Evolutionary conservation across 2,113 vertebrate genomes (phyloP).

Genomic region (Archocentrus centrarchus): DNA sequence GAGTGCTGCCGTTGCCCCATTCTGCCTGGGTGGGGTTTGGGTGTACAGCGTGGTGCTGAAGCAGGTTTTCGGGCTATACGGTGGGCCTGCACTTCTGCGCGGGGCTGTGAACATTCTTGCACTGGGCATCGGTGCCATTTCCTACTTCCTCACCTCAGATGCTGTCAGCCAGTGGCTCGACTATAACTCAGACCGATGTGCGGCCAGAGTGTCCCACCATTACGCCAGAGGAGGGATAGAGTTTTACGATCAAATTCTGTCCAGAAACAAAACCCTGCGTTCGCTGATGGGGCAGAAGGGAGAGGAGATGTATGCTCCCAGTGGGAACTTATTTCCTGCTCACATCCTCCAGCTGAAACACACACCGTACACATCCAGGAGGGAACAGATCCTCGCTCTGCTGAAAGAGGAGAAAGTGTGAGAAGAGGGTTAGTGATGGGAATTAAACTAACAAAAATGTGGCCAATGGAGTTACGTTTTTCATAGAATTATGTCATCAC

Average conservation of each 20-base stretch:
- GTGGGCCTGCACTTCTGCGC: slow-evolving; percentile 75
- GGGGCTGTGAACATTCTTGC: slow-evolving; percentile 79
- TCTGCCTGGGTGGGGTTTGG: slow-evolving; percentile 86
- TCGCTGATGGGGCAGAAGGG: slow-evolving; percentile 86
- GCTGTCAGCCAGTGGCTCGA: slow-evolving; percentile 85
- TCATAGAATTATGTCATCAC: neutral
- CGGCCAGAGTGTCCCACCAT: slow-evolving; percentile 82
- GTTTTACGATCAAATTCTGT: slow-evolving; percentile 92
- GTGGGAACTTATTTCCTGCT: slow-evolving; percentile 89
- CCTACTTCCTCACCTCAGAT: slow-evolving; percentile 82
- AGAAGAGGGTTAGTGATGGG: neutral
- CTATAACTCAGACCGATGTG: slow-evolving; percentile 83
- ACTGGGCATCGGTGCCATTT: slow-evolving; percentile 78
- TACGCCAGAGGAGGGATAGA: slow-evolving; percentile 90
- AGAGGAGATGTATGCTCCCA: slow-evolving; percentile 85
- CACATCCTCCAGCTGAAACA: slow-evolving; percentile 87
- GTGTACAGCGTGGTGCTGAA: slow-evolving; percentile 82
- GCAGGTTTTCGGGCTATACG: slow-evolving; percentile 84
- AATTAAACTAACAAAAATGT: neutral
- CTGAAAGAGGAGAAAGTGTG: slow-evolving; percentile 76
- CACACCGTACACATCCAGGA: slow-evolving; percentile 88
- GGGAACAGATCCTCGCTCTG: slow-evolving; percentile 82
- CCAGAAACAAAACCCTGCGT: slow-evolving; percentile 86
- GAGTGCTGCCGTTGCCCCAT: slow-evolving; percentile 82
- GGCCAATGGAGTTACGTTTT: neutral